phyloP scores from a whole-genome alignment of 2,797 vertebrate species.

The Psittacula derbiana region DNA sequence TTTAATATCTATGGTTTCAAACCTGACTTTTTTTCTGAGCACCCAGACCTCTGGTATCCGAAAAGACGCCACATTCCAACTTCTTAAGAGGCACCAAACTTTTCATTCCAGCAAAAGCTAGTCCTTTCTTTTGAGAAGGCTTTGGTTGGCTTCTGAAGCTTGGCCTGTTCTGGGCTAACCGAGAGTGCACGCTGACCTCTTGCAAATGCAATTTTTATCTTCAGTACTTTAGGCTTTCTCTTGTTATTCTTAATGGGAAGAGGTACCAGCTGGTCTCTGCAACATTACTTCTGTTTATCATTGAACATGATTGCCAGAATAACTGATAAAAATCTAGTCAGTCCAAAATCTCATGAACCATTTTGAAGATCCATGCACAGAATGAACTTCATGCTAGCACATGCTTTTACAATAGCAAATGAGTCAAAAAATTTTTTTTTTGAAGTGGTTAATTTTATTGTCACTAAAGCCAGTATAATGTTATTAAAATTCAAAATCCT shows the following conservation, averaged over 20 bases:
- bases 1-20: not conserved
- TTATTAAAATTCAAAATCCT: not conserved
- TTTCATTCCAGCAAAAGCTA: not conserved
- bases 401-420: not conserved
- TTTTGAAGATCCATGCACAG: not conserved
- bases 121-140: not conserved
- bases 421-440: accelerated
- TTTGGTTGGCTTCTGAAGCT: not conserved
- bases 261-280: not conserved
- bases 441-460: not conserved
- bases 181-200: not conserved
- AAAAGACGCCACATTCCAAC: not conserved
- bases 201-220: not conserved
- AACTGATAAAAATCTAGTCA: not conserved
- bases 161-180: not conserved
- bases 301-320: not conserved
- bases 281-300: not conserved
- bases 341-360: not conserved
- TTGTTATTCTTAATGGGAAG: not conserved
- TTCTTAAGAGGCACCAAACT: not conserved
- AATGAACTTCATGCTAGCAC: not conserved
- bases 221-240: not conserved
- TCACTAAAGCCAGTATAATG: not conserved
- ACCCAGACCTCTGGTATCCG: not conserved
- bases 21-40: not conserved